phyloP scores from a whole-genome alignment of 2,797 vertebrate genomes.

The Scolopax rusticola region DNA sequence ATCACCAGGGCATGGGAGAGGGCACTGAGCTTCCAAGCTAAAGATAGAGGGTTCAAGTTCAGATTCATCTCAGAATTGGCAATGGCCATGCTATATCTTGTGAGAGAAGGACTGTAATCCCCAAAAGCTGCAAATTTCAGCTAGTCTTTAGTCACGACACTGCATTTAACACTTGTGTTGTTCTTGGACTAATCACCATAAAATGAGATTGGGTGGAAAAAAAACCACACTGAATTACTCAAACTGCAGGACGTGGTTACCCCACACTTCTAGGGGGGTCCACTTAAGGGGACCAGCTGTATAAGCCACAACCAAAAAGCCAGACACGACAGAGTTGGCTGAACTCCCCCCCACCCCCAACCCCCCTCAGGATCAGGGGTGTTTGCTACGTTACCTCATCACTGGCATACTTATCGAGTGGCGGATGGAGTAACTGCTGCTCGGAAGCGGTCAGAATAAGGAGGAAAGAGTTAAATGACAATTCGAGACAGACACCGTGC shows the following conservation, averaged over 20 bases:
- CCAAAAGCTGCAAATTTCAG: background rate
- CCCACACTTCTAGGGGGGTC: fast-evolving
- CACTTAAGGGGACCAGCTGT: background rate
- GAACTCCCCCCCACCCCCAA: background rate
- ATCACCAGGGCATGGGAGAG: background rate
- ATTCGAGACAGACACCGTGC: background rate
- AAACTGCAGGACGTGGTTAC: background rate
- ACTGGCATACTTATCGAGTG: slow-evolving; percentile 97
- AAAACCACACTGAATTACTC: background rate
- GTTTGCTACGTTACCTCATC: slow-evolving; percentile 90
- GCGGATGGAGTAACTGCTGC: slow-evolving; percentile 92
- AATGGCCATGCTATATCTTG: fast-evolving
- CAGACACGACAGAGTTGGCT: background rate
- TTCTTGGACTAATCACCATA: background rate
- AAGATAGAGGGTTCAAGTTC: background rate
- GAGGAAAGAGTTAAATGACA: slow-evolving; percentile 68
- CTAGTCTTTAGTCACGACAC: background rate
- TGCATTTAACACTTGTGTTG: background rate
- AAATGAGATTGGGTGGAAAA: background rate
- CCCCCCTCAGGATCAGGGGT: background rate
- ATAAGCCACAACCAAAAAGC: background rate
- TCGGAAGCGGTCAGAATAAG: slow-evolving; percentile 84
- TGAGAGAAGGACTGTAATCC: background rate
- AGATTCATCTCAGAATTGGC: background rate
- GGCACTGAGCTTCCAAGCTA: background rate